Evolutionary conservation across 2,888 invertebrate genomes (phyloP).

Genomic region (Ptilodon capucinus): DNA sequence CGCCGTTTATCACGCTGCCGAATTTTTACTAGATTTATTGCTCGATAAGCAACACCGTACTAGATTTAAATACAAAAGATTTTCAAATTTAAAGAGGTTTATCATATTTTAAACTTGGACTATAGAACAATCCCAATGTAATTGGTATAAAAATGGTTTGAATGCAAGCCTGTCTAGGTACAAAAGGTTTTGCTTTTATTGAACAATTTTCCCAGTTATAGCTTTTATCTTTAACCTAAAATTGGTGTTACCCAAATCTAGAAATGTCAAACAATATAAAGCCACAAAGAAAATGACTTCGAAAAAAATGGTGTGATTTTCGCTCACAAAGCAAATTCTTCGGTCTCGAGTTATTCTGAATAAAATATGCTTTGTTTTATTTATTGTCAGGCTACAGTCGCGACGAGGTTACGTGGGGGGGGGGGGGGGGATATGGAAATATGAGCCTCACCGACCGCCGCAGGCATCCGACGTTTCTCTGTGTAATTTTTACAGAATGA

Average conservation of each 20-base stretch:
- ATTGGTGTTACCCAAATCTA: background rate
- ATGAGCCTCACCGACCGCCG: background rate
- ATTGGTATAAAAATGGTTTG: too few relatives aligned
- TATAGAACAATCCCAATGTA: too few relatives aligned
- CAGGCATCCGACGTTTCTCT: background rate
- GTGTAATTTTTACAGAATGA: background rate
- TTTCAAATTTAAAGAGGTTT: too few relatives aligned
- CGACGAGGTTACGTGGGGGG: background rate
- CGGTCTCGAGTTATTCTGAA: background rate
- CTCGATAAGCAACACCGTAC: constrained; percentile 6
- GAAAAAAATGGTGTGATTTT: background rate
- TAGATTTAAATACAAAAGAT: constrained; percentile 1
- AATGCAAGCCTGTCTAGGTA: too few relatives aligned
- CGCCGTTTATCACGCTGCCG: constrained; percentile 18
- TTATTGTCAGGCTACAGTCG: background rate
- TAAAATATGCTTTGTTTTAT: constrained; percentile 2
- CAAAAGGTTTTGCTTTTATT: too few relatives aligned
- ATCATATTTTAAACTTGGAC: too few relatives aligned
- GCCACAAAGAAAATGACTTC: background rate
- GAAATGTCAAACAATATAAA: background rate
- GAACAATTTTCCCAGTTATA: too few relatives aligned
- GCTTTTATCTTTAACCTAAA: too few relatives aligned
- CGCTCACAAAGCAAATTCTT: background rate
- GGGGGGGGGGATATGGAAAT: background rate
- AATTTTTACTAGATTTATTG: constrained; percentile 30